Percentiles rank a stretch among this genome's conserved stretches.
Conservation (phyloP, 2,888 invertebrate genomes). For the Eristalis pertinax region DNA sequence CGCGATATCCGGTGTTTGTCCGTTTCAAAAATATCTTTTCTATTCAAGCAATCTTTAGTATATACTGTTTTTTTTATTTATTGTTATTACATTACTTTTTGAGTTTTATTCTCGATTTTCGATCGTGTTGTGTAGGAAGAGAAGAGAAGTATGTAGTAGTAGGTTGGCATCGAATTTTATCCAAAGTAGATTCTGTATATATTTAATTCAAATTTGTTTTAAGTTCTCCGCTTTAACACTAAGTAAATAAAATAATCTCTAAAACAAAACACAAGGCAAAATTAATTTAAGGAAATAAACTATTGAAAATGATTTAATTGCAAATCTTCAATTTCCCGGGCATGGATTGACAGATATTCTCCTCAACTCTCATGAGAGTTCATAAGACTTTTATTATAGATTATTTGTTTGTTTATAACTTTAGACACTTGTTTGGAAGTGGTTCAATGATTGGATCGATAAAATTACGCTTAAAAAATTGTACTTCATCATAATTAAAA, state of each 20-base stretch:
- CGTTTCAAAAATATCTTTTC: constrained; percentile 40
- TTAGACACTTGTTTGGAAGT: constrained; percentile 16
- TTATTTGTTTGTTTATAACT: constrained; percentile 31
- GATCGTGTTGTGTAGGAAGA: constrained; percentile 71
- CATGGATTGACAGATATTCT: not conserved
- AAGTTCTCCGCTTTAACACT: constrained; percentile 61
- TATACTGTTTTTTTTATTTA: constrained; percentile 20
- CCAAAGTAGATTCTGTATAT: constrained; percentile 62
- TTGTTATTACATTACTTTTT: constrained; percentile 22
- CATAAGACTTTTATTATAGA: not conserved
- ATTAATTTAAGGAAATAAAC: constrained; percentile 35
- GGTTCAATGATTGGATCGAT: constrained; percentile 62
- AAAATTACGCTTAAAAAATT: not conserved
- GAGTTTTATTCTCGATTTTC: constrained; percentile 38
- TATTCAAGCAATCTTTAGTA: constrained; percentile 9
- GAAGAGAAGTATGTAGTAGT: constrained; percentile 69
- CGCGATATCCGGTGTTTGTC: constrained; percentile 60
- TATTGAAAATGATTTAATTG: constrained; percentile 17
- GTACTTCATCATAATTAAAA: not conserved
- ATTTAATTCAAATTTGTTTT: constrained; percentile 46
- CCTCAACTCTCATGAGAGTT: not conserved
- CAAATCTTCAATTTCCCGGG: constrained; percentile 35
- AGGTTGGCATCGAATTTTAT: constrained; percentile 62
- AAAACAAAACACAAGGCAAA: constrained; percentile 64
- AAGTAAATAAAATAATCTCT: constrained; percentile 51